Conservation (phyloP, 2,797 vertebrate species). For the Neosalanx taihuensis region DNA sequence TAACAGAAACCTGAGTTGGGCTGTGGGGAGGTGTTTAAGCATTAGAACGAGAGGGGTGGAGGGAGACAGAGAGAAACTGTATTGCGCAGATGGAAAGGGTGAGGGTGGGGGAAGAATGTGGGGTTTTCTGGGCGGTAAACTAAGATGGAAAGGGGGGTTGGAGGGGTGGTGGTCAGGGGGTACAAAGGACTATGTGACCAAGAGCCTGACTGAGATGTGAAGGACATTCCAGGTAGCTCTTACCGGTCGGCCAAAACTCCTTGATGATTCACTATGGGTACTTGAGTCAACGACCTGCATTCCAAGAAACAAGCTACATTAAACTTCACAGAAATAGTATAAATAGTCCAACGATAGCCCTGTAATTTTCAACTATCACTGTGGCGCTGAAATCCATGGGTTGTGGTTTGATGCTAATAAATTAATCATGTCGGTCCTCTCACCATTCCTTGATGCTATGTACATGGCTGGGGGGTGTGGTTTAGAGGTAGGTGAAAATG, state of each 20-base stretch:
- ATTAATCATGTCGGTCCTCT: constrained; percentile 26
- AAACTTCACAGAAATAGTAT: background rate
- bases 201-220: constrained; percentile 18
- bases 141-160: background rate
- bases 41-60: background rate
- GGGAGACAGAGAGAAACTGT: background rate
- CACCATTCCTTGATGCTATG: background rate
- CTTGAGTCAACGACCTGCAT: constrained; percentile 10
- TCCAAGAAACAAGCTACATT: constrained; percentile 1
- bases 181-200: background rate
- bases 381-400: constrained; percentile 10
- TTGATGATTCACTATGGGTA: constrained; percentile 3
- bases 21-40: constrained; percentile 12
- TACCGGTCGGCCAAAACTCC: background rate
- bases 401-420: constrained; percentile 23
- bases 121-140: too few species aligned
- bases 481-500: background rate
- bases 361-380: background rate
- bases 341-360: background rate
- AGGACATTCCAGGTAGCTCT: constrained; percentile 33
- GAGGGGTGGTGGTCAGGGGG: background rate
- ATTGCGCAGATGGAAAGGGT: background rate
- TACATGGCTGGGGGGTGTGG: background rate
- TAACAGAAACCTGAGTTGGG: constrained; percentile 29
- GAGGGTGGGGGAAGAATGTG: background rate